A percentile compares a stretch with the other conserved stretches of the same genome.
Conservation (phyloP, 2,113 vertebrate species). For the Calidris pygmaea region DNA sequence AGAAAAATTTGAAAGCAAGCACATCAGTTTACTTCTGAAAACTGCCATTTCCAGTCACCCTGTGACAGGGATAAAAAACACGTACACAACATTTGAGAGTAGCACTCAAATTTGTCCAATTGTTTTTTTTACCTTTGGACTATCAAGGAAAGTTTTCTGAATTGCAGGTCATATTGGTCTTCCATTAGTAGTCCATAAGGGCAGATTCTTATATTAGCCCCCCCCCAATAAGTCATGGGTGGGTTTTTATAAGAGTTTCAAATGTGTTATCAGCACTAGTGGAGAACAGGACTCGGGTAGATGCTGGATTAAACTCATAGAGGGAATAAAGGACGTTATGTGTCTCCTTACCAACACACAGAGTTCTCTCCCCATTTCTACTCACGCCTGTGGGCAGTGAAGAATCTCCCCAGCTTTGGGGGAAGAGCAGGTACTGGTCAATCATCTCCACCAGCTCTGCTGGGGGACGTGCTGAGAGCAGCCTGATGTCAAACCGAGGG, state of each 20-base stretch:
- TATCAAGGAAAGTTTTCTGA: background rate
- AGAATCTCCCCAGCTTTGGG: background rate
- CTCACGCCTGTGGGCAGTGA: background rate
- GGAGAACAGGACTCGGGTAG: background rate
- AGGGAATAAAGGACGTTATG: background rate
- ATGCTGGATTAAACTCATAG: background rate
- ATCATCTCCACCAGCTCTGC: background rate
- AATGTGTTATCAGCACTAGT: background rate
- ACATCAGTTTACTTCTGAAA: background rate
- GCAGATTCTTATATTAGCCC: background rate
- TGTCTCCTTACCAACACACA: background rate
- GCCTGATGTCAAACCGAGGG: background rate
- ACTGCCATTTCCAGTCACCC: background rate
- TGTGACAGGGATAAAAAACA: background rate
- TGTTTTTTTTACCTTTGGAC: background rate
- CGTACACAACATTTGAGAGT: fast-evolving
- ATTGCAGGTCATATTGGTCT: background rate
- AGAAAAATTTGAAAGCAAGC: background rate
- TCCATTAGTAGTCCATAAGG: background rate
- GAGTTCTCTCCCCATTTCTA: background rate
- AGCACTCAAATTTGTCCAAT: background rate
- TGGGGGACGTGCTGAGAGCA: background rate
- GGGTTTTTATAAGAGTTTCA: background rate
- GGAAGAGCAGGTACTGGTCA: background rate
- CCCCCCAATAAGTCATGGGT: background rate